phyloP scores from a whole-genome alignment of 2,113 vertebrate species.

The Ploceus nigricollis region DNA sequence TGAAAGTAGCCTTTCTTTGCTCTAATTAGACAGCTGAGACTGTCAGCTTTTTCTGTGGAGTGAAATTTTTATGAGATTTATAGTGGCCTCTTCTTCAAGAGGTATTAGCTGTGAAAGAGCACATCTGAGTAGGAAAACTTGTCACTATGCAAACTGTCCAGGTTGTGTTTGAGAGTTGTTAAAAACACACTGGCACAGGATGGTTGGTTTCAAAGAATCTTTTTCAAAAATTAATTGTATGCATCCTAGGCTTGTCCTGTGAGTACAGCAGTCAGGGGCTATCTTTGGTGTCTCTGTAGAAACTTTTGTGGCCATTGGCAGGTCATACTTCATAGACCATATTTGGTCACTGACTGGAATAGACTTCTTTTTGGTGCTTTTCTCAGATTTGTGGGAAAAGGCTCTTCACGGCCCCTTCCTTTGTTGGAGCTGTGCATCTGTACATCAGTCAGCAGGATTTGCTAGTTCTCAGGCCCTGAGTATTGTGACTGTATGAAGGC shows the following conservation, averaged over 20 bases:
- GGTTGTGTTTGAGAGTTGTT: neutral
- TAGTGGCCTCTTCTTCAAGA: neutral
- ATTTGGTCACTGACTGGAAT: neutral
- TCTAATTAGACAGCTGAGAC: slow-evolving; percentile 36
- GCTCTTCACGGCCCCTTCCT: neutral
- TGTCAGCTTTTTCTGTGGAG: neutral
- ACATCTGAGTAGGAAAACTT: neutral
- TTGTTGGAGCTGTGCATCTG: neutral
- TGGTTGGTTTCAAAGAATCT: neutral
- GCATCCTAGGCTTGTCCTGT: neutral
- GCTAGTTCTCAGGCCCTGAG: neutral
- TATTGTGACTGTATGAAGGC: neutral
- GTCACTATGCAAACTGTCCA: neutral
- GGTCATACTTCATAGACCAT: neutral
- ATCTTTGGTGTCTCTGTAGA: neutral
- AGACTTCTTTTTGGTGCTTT: neutral
- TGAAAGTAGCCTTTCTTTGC: slow-evolving; percentile 15
- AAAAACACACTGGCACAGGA: neutral
- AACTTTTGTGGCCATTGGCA: neutral
- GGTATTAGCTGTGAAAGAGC: neutral
- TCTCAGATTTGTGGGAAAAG: neutral
- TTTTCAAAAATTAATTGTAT: neutral
- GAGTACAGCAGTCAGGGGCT: neutral
- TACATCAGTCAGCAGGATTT: neutral
- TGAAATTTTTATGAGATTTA: neutral